Conservation (phyloP, 2,888 invertebrate genomes). For the Globia sparganii region DNA sequence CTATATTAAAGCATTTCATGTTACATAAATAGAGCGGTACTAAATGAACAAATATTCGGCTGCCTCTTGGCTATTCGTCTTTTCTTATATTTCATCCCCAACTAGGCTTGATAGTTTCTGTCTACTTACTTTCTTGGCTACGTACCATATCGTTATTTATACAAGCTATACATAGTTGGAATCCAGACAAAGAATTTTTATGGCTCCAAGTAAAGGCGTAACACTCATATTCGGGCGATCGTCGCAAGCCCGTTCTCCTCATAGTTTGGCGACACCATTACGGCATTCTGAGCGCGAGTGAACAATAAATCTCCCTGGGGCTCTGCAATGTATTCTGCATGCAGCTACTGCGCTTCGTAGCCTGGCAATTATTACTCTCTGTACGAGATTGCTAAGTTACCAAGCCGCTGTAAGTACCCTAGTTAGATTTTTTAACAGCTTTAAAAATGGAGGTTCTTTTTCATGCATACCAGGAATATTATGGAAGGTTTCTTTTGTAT, state of each 20-base stretch:
- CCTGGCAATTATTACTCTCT: conserved; percentile 77
- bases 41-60: conserved; percentile 39
- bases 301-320: conserved; percentile 81
- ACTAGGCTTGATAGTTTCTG: conserved; percentile 51
- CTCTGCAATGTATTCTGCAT: conserved; percentile 81
- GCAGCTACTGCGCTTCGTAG: conserved; percentile 75
- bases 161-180: conserved; percentile 70
- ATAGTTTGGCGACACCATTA: conserved; percentile 82
- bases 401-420: conserved; percentile 49
- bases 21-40: conserved; percentile 35
- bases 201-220: conserved; percentile 71
- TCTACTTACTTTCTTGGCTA: conserved; percentile 61
- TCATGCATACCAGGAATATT: conserved; percentile 30
- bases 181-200: conserved; percentile 79
- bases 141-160: conserved; percentile 59
- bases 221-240: conserved; percentile 77
- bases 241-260: conserved; percentile 70
- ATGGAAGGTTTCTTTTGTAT: conserved; percentile 4
- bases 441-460: conserved; percentile 21
- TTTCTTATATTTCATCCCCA: conserved; percentile 49
- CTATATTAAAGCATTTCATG: conserved; percentile 44
- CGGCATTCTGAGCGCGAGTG: conserved; percentile 81
- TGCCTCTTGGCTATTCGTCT: conserved; percentile 38
- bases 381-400: conserved; percentile 73
- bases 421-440: conserved; percentile 42